Evolutionary conservation across 2,113 vertebrate species (phyloP).

Genomic region (Pica pica): DNA sequence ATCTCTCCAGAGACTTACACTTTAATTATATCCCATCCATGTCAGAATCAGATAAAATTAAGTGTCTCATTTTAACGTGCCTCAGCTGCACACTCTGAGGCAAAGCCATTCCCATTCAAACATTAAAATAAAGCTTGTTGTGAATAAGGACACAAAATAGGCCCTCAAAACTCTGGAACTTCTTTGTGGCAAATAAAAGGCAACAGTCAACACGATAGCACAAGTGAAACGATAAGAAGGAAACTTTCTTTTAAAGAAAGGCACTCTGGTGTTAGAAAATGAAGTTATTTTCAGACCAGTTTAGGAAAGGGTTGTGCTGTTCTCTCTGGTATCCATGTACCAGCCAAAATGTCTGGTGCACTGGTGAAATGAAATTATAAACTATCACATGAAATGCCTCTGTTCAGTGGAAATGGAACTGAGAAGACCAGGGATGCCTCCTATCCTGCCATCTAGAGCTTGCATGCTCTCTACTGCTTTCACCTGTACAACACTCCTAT

Average conservation of each 20-base stretch:
- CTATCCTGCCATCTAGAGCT: neutral
- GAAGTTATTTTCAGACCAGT: neutral
- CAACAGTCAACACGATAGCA: neutral
- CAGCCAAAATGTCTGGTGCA: neutral
- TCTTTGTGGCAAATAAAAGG: neutral
- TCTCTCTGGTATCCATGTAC: neutral
- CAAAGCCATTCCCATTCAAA: neutral
- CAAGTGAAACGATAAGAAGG: neutral
- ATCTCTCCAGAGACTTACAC: neutral
- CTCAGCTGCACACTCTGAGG: neutral
- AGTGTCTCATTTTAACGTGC: neutral
- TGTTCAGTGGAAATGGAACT: neutral
- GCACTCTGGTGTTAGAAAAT: neutral
- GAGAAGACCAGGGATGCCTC: neutral
- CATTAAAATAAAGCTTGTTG: neutral
- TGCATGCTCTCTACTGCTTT: neutral
- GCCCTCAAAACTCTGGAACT: neutral
- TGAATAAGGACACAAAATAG: neutral
- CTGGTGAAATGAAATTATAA: neutral
- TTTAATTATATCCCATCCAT: constrained; percentile 1
- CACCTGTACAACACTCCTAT: neutral
- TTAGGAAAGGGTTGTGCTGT: neutral
- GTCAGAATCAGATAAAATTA: constrained; percentile 22
- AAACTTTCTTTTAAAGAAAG: neutral
- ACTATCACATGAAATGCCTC: neutral